A percentile compares a stretch with the other conserved stretches of the same genome.
These are phyloP conservation scores for Heliopora coerulea DNA, from an alignment of 92 coral and sea anemone genomes.

Conservation along the genomic window DNA sequence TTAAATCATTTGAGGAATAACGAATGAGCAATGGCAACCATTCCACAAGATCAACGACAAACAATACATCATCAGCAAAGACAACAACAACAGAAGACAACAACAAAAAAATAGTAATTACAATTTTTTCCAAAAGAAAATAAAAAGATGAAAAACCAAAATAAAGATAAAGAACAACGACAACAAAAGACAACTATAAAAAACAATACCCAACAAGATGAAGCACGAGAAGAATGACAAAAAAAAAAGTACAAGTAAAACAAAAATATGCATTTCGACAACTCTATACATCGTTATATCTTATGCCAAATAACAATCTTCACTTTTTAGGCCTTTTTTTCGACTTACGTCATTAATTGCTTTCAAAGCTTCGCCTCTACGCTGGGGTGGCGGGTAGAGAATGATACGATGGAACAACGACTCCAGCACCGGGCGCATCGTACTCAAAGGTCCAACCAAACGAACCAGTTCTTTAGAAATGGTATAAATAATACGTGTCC, in stretches of 20 bases:
- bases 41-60: not conserved
- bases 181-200: too few relatives aligned
- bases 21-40: not conserved
- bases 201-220: not conserved
- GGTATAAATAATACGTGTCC: constrained; percentile 87
- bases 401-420: constrained; percentile 95
- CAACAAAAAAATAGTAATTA: too few relatives aligned
- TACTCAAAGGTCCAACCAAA: constrained; percentile 88
- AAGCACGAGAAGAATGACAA: not conserved
- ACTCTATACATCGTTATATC: too few relatives aligned
- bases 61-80: too few relatives aligned
- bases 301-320: too few relatives aligned
- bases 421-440: constrained; percentile 97
- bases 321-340: not conserved
- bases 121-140: too few relatives aligned
- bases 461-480: constrained; percentile 95
- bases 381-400: constrained; percentile 92
- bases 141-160: too few relatives aligned
- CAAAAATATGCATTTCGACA: too few relatives aligned
- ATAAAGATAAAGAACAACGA: too few relatives aligned
- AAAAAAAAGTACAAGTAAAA: not conserved
- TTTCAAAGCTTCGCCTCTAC: constrained; percentile 88
- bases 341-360: constrained; percentile 91
- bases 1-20: not conserved
- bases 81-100: not conserved